Conservation (phyloP, 2,113 vertebrate species). For the Cynocephalus volans region DNA sequence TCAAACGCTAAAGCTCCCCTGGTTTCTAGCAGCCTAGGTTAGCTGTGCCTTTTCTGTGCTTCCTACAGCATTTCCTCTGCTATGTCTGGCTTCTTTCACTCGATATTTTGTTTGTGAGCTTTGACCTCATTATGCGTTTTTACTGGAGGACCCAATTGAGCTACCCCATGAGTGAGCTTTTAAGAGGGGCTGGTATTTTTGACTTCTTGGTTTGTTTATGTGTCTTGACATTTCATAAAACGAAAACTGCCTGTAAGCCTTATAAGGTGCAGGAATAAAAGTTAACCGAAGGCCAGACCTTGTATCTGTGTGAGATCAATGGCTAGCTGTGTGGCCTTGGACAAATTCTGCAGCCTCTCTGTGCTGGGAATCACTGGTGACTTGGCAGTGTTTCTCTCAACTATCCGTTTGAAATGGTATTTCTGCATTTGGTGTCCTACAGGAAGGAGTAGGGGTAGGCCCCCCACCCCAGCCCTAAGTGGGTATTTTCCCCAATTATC, state of each 20-base stretch:
- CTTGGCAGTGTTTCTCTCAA: not conserved
- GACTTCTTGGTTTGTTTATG: not conserved
- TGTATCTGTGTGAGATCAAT: rapidly evolving
- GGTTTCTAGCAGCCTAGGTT: rapidly evolving
- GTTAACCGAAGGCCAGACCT: rapidly evolving
- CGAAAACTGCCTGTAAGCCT: not conserved
- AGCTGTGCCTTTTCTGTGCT: rapidly evolving
- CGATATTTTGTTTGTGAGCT: no score
- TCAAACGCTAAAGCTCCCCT: rapidly evolving
- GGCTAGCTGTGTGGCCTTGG: not conserved
- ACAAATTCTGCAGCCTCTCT: not conserved
- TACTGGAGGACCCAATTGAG: not conserved
- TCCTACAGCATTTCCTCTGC: rapidly evolving
- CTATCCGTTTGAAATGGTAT: rapidly evolving
- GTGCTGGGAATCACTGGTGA: no score
- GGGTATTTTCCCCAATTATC: not conserved
- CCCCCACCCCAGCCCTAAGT: rapidly evolving
- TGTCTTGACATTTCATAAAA: not conserved
- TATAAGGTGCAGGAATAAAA: not conserved
- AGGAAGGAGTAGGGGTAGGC: not conserved
- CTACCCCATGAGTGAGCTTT: not conserved
- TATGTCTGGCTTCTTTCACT: not conserved
- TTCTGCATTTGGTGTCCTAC: not conserved
- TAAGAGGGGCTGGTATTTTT: not conserved
- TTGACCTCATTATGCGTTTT: not conserved